A percentile compares a stretch with the other conserved stretches of the same genome.
Evolutionary conservation across 2,113 vertebrate species (phyloP).

Genomic region (Laticauda laticaudata): DNA sequence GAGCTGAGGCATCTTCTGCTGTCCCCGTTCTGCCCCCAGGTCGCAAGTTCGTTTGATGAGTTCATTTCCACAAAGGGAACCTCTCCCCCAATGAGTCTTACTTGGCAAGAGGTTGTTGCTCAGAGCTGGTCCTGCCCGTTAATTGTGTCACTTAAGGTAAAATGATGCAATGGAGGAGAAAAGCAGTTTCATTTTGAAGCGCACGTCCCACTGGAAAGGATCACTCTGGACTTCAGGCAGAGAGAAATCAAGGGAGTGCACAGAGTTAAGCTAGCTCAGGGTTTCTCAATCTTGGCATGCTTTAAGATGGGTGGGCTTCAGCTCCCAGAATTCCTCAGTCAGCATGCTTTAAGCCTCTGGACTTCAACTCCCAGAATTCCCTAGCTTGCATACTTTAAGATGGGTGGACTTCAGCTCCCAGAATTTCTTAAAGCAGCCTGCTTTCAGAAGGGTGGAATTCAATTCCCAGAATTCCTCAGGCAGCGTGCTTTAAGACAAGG

Average conservation of each 20-base stretch:
- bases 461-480: background rate
- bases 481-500: too few relatives aligned
- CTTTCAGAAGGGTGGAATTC: too few relatives aligned
- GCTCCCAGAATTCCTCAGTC: too few relatives aligned
- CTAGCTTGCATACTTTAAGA: accelerated
- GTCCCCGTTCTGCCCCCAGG: background rate
- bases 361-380: too few relatives aligned
- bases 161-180: background rate
- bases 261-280: background rate
- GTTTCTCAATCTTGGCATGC: background rate
- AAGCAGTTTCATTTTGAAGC: background rate
- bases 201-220: too few relatives aligned
- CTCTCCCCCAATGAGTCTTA: background rate
- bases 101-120: background rate
- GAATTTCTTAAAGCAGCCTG: too few relatives aligned
- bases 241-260: background rate
- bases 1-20: background rate
- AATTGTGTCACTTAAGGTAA: constrained; percentile 1
- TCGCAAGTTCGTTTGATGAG: background rate
- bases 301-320: background rate
- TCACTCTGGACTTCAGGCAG: background rate
- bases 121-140: too few relatives aligned
- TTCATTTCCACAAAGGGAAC: background rate
- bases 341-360: too few relatives aligned
- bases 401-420: too few relatives aligned